These are phyloP conservation scores for Teleogryllus oceanicus DNA, from an alignment of 2,888 invertebrate species.

Conservation along the genomic window DNA sequence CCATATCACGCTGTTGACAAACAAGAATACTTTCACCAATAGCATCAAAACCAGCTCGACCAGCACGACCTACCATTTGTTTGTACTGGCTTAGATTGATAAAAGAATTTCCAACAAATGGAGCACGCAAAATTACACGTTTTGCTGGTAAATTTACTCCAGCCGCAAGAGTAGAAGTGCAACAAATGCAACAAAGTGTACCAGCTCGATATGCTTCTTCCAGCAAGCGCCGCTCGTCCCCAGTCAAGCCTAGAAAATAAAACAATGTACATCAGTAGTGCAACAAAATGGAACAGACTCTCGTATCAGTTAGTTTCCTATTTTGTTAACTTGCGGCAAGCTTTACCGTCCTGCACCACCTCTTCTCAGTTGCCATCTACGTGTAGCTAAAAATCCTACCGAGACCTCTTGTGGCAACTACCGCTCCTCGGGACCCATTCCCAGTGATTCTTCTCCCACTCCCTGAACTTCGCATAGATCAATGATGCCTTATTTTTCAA, in stretches of 20 bases:
- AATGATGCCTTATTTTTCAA: no score
- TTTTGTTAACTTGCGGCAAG: no score
- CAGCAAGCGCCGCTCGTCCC: constrained; percentile 78
- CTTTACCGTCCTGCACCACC: no score
- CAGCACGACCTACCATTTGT: constrained; percentile 95
- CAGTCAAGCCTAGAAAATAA: constrained; percentile 62
- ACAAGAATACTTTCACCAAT: constrained; percentile 88
- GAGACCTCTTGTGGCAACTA: no score
- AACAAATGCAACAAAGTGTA: constrained; percentile 82
- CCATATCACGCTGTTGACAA: constrained; percentile 59
- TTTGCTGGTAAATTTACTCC: constrained; percentile 94
- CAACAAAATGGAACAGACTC: no score
- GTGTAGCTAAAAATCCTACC: no score
- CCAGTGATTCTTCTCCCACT: no score
- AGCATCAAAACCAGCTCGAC: constrained; percentile 77
- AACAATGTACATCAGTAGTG: background rate
- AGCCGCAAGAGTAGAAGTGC: constrained; percentile 95
- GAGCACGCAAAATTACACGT: constrained; percentile 82
- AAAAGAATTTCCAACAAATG: constrained; percentile 72
- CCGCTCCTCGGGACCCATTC: no score
- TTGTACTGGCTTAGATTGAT: constrained; percentile 78
- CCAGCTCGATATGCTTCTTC: constrained; percentile 83
- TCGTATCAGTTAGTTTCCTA: no score
- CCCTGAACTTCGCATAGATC: no score
- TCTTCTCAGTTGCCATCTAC: no score